Conservation (phyloP, 2,888 invertebrate genomes). For the Seira sanloemensis region DNA sequence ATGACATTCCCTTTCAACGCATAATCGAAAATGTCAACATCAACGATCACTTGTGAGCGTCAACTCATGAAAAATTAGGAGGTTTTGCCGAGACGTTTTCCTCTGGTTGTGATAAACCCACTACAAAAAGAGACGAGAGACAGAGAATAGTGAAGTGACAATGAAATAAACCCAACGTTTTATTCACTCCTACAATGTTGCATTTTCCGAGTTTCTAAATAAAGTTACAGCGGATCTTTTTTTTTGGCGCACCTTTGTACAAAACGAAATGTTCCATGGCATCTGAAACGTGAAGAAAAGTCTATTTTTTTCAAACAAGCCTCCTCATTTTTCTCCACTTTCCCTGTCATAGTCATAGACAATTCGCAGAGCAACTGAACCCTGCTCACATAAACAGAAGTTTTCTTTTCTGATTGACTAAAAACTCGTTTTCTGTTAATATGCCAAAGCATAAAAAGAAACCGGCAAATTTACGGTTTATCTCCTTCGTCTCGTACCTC, state of each 20-base stretch:
- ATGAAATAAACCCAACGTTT: neutral
- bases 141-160: neutral
- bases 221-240: neutral
- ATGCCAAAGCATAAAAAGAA: conserved; percentile 43
- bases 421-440: conserved; percentile 59
- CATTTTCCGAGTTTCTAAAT: neutral
- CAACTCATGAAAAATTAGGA: conserved; percentile 66
- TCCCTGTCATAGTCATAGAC: neutral
- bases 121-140: neutral
- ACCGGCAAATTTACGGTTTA: neutral
- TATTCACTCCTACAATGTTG: neutral
- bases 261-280: conserved; percentile 3
- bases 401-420: neutral
- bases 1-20: conserved; percentile 56
- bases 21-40: conserved; percentile 66
- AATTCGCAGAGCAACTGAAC: conserved; percentile 47
- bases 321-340: neutral
- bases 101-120: neutral
- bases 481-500: neutral
- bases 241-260: neutral
- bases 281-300: no score
- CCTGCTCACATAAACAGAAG: conserved; percentile 37
- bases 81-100: conserved; percentile 30
- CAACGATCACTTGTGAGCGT: conserved; percentile 65
- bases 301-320: neutral